phyloP scores from a whole-genome alignment of 2,888 invertebrate species.

The Serrognathus titanus region DNA sequence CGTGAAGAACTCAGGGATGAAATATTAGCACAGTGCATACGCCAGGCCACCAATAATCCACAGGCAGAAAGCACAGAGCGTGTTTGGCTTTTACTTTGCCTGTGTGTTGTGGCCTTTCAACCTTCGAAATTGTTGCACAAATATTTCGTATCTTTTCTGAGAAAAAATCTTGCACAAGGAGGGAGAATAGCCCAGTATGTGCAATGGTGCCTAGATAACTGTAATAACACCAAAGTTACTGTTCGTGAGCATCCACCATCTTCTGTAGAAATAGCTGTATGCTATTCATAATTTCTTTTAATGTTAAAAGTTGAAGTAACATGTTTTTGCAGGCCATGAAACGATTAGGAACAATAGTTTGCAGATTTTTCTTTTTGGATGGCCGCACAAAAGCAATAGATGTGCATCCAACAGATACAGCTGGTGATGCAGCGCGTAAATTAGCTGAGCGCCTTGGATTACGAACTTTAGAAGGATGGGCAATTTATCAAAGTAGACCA shows the following conservation, averaged over 20 bases:
- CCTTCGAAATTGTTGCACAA: conserved; percentile 80
- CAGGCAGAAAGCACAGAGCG: conserved; percentile 78
- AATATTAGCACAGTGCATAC: conserved; percentile 82
- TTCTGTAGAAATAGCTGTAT: conserved; percentile 87
- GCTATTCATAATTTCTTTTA: conserved; percentile 38
- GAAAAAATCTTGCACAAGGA: conserved; percentile 65
- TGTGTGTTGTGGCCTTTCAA: conserved; percentile 89
- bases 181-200: conserved; percentile 79
- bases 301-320: background rate
- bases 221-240: conserved; percentile 79
- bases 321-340: conserved; percentile 70
- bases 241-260: conserved; percentile 84
- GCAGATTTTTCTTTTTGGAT: conserved; percentile 91
- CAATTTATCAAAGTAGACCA: conserved; percentile 84
- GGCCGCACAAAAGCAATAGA: conserved; percentile 93
- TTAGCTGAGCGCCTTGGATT: conserved; percentile 86
- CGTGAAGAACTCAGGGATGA: conserved; percentile 90
- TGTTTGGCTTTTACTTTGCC: conserved; percentile 84
- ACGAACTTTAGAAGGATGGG: conserved; percentile 87
- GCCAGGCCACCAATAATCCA: conserved; percentile 88
- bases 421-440: conserved; percentile 83
- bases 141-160: conserved; percentile 74
- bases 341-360: conserved; percentile 86
- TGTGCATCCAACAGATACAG: conserved; percentile 92
- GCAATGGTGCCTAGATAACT: conserved; percentile 92